These are phyloP conservation scores for Laticauda colubrina DNA, from an alignment of 2,113 vertebrate genomes.

Conservation along the genomic window DNA sequence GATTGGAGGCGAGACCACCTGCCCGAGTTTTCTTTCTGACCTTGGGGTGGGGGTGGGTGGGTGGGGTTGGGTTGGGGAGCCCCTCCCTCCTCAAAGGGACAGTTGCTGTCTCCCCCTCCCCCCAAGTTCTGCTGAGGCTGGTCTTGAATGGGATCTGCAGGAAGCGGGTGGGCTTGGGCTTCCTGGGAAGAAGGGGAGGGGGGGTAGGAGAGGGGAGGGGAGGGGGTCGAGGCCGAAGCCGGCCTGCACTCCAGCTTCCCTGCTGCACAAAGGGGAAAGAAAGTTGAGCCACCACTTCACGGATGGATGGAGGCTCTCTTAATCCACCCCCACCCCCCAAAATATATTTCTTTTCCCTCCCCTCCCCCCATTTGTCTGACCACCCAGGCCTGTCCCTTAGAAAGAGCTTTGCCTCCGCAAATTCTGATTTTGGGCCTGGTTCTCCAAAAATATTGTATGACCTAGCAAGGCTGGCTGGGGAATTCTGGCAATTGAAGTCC, in stretches of 20 bases:
- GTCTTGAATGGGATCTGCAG: background rate
- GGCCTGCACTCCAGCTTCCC: background rate
- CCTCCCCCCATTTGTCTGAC: background rate
- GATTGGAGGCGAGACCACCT: background rate
- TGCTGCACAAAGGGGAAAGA: background rate
- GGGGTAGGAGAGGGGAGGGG: background rate
- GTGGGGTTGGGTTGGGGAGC: background rate
- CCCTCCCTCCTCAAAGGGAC: background rate
- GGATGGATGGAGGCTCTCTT: background rate
- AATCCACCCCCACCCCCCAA: background rate
- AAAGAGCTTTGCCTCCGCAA: background rate
- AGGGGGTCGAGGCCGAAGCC: too few relatives aligned
- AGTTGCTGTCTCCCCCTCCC: background rate
- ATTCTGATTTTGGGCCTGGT: background rate
- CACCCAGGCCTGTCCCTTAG: background rate
- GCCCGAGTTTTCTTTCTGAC: background rate
- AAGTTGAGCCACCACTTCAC: background rate
- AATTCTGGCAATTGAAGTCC: background rate
- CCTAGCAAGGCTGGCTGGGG: background rate
- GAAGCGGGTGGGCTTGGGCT: background rate
- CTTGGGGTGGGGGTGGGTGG: background rate
- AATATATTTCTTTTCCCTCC: accelerated
- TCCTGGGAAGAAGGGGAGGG: background rate
- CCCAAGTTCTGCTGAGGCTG: background rate
- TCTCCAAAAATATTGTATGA: background rate